These are phyloP conservation scores for Silurus meridionalis DNA, from an alignment of 2,113 vertebrate species.

Conservation along the genomic window DNA sequence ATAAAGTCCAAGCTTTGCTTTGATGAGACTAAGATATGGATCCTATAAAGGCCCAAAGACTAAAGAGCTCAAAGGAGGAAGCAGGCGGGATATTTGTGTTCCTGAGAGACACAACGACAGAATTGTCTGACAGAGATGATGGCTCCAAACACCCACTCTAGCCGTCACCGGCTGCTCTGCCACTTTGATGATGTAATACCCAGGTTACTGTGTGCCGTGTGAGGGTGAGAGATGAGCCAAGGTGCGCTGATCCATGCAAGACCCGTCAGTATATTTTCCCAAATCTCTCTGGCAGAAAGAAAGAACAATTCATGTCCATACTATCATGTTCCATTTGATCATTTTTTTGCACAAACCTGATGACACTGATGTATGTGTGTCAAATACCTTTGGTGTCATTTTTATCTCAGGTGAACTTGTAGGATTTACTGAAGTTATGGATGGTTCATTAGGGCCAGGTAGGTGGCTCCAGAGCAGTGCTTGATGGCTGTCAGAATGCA, in stretches of 20 bases:
- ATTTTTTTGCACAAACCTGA: background rate
- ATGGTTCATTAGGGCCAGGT: conserved; percentile 21
- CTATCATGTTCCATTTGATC: background rate
- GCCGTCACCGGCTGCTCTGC: conserved; percentile 7
- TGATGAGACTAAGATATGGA: conserved; percentile 25
- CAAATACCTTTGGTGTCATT: background rate
- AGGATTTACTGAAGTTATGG: background rate
- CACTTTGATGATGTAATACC: conserved; percentile 49
- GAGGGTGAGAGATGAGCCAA: conserved; percentile 12
- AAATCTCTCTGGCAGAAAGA: background rate
- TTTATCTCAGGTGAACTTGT: background rate
- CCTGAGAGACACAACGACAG: conserved; percentile 21
- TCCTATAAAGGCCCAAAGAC: conserved; percentile 25
- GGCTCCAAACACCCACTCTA: conserved; percentile 11
- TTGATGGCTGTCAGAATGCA: conserved; percentile 25
- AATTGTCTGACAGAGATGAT: conserved; percentile 21
- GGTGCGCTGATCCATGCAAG: conserved; percentile 15
- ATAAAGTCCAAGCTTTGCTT: conserved; percentile 17
- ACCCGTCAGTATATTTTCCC: background rate
- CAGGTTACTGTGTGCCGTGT: conserved; percentile 23
- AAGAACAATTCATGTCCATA: background rate
- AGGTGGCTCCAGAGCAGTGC: conserved; percentile 13
- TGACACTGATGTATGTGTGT: background rate
- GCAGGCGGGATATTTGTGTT: conserved; percentile 15
- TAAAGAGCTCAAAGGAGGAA: background rate